Conservation (phyloP, 2,888 invertebrate genomes). For the Oxystoma pomonae region DNA sequence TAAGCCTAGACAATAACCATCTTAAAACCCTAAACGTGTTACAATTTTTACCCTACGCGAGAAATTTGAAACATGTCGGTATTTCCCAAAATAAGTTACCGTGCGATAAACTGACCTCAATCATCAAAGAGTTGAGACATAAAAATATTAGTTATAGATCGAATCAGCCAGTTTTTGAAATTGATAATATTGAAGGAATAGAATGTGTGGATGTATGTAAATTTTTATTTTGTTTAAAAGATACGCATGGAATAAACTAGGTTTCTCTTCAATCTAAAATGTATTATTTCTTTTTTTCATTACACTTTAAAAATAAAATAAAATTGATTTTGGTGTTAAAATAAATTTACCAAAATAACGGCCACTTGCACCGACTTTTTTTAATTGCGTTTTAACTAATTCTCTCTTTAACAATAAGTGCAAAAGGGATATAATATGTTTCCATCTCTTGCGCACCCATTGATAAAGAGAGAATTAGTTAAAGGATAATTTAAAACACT, state of each 20-base stretch:
- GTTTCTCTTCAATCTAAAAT: too few relatives aligned
- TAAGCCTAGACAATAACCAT: slow-evolving; percentile 12
- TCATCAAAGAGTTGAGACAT: slow-evolving; percentile 7
- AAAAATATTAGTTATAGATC: slow-evolving; percentile 7
- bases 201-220: slow-evolving; percentile 16
- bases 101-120: slow-evolving; percentile 7
- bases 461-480: too few relatives aligned
- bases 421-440: too few relatives aligned
- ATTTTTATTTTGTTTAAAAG: slow-evolving; percentile 13
- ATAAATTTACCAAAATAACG: too few relatives aligned
- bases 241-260: slow-evolving; percentile 1
- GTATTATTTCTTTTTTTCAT: too few relatives aligned
- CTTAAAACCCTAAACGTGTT: slow-evolving; percentile 10
- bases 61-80: slow-evolving; percentile 3
- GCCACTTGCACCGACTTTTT: too few relatives aligned
- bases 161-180: not conserved
- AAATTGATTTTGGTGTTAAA: too few relatives aligned
- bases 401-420: too few relatives aligned
- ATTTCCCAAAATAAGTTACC: slow-evolving; percentile 13
- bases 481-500: too few relatives aligned
- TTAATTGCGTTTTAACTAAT: too few relatives aligned
- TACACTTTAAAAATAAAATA: too few relatives aligned
- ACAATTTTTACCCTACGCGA: slow-evolving; percentile 7
- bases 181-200: slow-evolving; percentile 18
- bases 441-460: too few relatives aligned